Evolutionary conservation across 2,888 invertebrate genomes (phyloP).

Genomic region (Megastigmus dorsalis): DNA sequence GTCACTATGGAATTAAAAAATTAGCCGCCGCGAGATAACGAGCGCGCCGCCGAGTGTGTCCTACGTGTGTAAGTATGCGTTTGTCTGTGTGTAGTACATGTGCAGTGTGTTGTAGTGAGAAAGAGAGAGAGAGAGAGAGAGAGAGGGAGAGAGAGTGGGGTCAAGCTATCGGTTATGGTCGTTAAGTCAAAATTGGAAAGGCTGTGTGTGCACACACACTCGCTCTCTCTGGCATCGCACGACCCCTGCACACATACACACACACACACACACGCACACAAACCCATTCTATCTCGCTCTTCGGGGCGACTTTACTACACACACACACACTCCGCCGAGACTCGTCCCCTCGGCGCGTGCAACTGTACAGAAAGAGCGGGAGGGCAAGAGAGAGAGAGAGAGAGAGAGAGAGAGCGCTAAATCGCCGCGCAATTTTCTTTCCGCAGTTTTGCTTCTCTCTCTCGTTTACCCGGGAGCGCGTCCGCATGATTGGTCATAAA

Average conservation of each 20-base stretch:
- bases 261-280: no score
- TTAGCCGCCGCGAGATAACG: constrained; percentile 42
- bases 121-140: no score
- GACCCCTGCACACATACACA: background rate
- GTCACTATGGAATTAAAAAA: constrained; percentile 45
- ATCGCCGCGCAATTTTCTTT: constrained; percentile 71
- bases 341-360: constrained; percentile 10
- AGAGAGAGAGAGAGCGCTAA: constrained; percentile 58
- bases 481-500: constrained; percentile 73
- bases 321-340: background rate
- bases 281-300: no score
- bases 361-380: constrained; percentile 9
- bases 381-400: background rate
- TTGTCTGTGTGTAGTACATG: no score
- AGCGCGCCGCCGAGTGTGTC: no score
- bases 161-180: constrained; percentile 46
- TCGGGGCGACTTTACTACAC: constrained; percentile 29
- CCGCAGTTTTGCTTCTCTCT: constrained; percentile 19
- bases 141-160: no score
- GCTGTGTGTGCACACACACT: constrained; percentile 6
- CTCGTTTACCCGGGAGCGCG: constrained; percentile 35
- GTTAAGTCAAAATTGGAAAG: constrained; percentile 54
- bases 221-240: background rate
- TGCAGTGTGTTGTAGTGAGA: no score
- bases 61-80: no score